phyloP scores from a whole-genome alignment of 2,113 vertebrate species.

The Lepisosteus oculatus region DNA sequence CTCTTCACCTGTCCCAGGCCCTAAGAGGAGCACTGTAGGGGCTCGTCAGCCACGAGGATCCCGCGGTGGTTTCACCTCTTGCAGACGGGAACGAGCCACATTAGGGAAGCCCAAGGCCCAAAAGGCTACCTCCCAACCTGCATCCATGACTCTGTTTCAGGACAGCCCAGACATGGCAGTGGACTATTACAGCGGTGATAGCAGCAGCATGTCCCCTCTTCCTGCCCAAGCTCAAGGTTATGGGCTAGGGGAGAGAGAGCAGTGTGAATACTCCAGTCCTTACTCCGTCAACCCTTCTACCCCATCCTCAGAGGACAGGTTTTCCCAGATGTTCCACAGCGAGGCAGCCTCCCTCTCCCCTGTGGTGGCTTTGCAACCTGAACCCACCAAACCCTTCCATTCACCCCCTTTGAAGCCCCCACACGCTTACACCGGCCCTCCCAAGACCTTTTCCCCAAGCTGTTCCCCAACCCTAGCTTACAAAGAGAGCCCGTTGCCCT shows the following conservation, averaged over 20 bases:
- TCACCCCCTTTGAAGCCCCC: conserved; percentile 64
- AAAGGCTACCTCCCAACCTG: conserved; percentile 69
- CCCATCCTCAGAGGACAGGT: conserved; percentile 88
- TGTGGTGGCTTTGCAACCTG: conserved; percentile 74
- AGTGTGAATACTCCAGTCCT: conserved; percentile 91
- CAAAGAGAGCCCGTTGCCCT: conserved; percentile 70
- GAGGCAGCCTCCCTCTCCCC: conserved; percentile 83
- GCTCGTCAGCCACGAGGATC: conserved; percentile 83
- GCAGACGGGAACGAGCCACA: conserved; percentile 82
- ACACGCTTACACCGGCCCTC: conserved; percentile 66
- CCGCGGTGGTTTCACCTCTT: conserved; percentile 77
- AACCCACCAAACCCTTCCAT: conserved; percentile 77
- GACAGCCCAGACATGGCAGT: conserved; percentile 80
- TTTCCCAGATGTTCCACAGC: conserved; percentile 85
- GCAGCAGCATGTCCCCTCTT: conserved; percentile 90
- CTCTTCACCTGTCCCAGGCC: conserved; percentile 71
- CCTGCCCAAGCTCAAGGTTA: conserved; percentile 84
- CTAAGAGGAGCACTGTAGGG: conserved; percentile 79
- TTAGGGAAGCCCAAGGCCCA: conserved; percentile 70
- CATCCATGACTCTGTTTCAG: conserved; percentile 83
- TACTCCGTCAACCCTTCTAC: conserved; percentile 95
- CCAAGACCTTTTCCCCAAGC: conserved; percentile 88
- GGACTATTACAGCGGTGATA: conserved; percentile 96
- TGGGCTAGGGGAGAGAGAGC: conserved; percentile 77
- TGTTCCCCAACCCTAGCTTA: conserved; percentile 84